Base-by-base conservation (phyloP, 1,140 invertebrate genomes). In the Cephus cinctus region DNA sequence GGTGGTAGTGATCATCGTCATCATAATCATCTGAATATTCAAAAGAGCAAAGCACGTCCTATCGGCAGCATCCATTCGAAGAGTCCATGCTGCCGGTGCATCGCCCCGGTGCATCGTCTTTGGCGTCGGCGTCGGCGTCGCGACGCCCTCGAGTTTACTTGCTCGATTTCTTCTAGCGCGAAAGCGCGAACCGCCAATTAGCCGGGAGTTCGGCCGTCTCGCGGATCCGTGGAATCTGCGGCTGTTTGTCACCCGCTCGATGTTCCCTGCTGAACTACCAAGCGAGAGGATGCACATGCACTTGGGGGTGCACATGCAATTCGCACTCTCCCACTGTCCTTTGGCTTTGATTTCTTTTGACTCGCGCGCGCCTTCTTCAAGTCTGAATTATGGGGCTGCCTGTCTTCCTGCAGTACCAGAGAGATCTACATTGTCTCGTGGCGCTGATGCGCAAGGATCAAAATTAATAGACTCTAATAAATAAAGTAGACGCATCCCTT, bases 231-330 rank as follows among this genome's bases (percentile, higher is more conserved):
- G 65, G 69, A 68, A 72, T 71, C 58, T 57, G 44, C 54, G 63
- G 62, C 66, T 70, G 66, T 71, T 73, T 71, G 69, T 70, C 70
- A 70, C 65, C 57, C 67, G 59, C 56, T 39, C 54, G 43, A 36
- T 44, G 49, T 36, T 14, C 15, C 11, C 27, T 12, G 9, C 2
- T 30, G 2, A 30, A 30, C 27, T 11, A 11, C 12, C 9, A 3
- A 30, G 11, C 19, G 36, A 31, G 45, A 27, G 30, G 35, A 19
- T 14, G 35, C 21, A 12, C 34, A 40, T 20, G 38, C 14, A 20
- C 11, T 15, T 32, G 27, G 32, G 19, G 8, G 12, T 18, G 3
- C 19, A 15, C 11, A 2, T 23, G 16, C 31, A 32, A 22, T 52
- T 42, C 16, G 20, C 11, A 38, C 19, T 39, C 3, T 32, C 23